Percentiles rank a stretch among this genome's conserved stretches.
These are phyloP conservation scores for Gavia stellata DNA, from an alignment of 2,113 vertebrate genomes.

Conservation along the genomic window DNA sequence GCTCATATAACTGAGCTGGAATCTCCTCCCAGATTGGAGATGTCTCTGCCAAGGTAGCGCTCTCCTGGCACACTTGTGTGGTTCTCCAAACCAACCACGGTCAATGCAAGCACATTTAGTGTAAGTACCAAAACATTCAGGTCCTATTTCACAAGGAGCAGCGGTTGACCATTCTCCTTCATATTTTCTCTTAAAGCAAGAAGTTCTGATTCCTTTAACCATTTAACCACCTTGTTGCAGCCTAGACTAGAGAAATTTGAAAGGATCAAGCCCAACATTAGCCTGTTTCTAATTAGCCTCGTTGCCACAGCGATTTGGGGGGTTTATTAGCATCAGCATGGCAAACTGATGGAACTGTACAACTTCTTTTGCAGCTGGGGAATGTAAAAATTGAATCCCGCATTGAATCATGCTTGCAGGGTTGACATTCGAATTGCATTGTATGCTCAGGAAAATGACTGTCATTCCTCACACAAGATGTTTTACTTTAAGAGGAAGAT, in stretches of 20 bases:
- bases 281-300: background rate
- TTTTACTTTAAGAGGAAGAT: constrained; percentile 32
- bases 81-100: background rate
- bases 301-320: constrained; percentile 52
- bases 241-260: background rate
- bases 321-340: constrained; percentile 35
- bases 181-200: background rate
- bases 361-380: constrained; percentile 66
- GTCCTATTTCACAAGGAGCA: background rate
- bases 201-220: background rate
- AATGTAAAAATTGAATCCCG: constrained; percentile 53
- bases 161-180: background rate
- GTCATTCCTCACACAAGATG: constrained; percentile 30
- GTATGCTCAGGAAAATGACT: constrained; percentile 38
- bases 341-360: constrained; percentile 38
- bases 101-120: background rate
- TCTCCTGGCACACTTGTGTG: background rate
- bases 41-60: background rate
- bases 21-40: background rate
- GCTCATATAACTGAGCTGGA: background rate
- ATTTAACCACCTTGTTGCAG: background rate
- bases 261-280: background rate
- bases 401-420: constrained; percentile 44
- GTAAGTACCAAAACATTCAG: background rate
- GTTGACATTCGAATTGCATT: constrained; percentile 69